Conservation (phyloP, 2,888 invertebrate species). For the Itoplectis maculator region DNA sequence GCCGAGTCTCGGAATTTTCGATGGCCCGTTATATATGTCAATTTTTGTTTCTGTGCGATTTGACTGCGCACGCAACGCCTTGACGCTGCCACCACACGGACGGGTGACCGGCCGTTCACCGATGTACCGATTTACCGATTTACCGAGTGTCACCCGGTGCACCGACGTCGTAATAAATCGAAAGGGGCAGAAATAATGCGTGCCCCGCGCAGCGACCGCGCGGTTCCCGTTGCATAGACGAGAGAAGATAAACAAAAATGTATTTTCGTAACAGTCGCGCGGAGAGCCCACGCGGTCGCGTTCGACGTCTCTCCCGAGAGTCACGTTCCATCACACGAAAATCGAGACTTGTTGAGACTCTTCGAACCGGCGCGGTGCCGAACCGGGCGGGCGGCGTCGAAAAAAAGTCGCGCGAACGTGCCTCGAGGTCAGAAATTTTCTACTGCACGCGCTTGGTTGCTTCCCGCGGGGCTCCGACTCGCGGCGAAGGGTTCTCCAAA, state of each 20-base stretch:
- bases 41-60: no score
- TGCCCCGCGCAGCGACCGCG: conserved; percentile 30
- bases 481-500: conserved; percentile 47
- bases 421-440: conserved; percentile 61
- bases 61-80: no score
- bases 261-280: conserved; percentile 70
- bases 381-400: conserved; percentile 51
- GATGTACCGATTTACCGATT: neutral
- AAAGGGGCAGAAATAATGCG: conserved; percentile 56
- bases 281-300: conserved; percentile 11
- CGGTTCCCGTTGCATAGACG: conserved; percentile 52
- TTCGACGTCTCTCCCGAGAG: conserved; percentile 63
- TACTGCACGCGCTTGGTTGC: conserved; percentile 27
- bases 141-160: neutral
- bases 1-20: no score
- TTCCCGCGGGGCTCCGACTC: neutral
- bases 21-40: no score
- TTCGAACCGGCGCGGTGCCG: conserved; percentile 54
- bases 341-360: conserved; percentile 72
- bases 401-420: conserved; percentile 71
- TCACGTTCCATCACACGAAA: conserved; percentile 72
- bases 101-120: no score
- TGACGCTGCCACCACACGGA: no score
- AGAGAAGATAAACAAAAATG: conserved; percentile 69
- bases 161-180: conserved; percentile 48